phyloP scores from a whole-genome alignment of 2,797 vertebrate genomes.

The Heliangelus exortis region DNA sequence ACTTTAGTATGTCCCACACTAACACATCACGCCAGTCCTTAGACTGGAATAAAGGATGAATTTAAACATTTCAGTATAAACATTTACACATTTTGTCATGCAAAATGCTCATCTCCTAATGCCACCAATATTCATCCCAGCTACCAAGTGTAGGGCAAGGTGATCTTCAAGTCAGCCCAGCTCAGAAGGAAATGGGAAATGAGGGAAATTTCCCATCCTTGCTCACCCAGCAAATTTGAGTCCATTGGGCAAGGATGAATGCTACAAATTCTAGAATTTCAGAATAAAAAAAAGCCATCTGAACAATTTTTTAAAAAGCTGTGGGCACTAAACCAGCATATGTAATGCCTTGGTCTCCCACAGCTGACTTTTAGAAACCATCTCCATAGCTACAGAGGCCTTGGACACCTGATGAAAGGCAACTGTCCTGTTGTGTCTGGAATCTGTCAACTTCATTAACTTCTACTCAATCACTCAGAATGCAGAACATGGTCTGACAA shows the following conservation, averaged over 20 bases:
- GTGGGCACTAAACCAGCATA: not conserved
- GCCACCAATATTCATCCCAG: not conserved
- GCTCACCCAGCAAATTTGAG: not conserved
- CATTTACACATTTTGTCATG: not conserved
- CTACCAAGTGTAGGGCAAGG: not conserved
- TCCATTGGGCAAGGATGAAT: not conserved
- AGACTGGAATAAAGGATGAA: not conserved
- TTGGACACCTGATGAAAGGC: not conserved
- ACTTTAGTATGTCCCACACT: not conserved
- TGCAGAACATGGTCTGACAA: slow-evolving; percentile 13
- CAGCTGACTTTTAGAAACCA: not conserved
- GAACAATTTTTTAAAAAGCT: not conserved
- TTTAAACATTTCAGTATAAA: not conserved
- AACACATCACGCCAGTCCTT: not conserved
- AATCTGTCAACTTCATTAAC: not conserved
- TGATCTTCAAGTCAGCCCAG: not conserved
- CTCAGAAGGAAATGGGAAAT: not conserved
- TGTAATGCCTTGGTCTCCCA: not conserved
- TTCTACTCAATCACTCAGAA: not conserved
- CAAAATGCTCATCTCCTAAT: not conserved
- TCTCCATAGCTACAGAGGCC: not conserved
- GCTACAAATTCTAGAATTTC: not conserved
- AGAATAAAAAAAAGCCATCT: not conserved
- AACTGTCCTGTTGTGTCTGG: not conserved
- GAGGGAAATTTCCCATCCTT: not conserved